These are phyloP conservation scores for Latheticus oryzae DNA, from an alignment of 2,888 invertebrate species.

Conservation along the genomic window DNA sequence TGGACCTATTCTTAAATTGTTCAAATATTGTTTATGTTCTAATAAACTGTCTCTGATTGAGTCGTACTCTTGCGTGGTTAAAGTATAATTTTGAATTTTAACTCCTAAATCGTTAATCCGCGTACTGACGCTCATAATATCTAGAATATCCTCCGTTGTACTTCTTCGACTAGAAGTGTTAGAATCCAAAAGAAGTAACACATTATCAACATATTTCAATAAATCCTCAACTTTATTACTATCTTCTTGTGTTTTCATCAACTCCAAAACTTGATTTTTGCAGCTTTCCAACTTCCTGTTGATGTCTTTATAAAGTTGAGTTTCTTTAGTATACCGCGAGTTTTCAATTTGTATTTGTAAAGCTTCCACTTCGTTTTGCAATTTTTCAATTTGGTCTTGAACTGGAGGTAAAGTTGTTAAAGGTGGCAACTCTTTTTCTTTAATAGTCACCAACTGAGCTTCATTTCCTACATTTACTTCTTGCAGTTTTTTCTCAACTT, in stretches of 20 bases:
- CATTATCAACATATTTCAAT: conserved; percentile 15
- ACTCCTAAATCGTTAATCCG: conserved; percentile 26
- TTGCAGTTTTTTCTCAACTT: conserved; percentile 20
- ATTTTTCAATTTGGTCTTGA: conserved; percentile 5
- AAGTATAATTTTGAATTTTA: conserved; percentile 13
- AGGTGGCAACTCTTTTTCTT: conserved; percentile 20
- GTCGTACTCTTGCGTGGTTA: conserved; percentile 1
- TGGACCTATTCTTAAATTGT: conserved; percentile 11
- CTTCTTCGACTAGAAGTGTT: conserved; percentile 13
- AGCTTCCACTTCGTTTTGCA: conserved; percentile 16
- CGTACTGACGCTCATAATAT: conserved; percentile 28
- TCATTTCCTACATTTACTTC: neutral
- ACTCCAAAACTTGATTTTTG: conserved; percentile 2
- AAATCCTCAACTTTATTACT: conserved; percentile 1
- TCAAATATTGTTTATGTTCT: conserved; percentile 20
- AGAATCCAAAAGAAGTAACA: conserved; percentile 4
- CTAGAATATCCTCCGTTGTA: conserved; percentile 31
- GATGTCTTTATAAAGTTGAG: conserved; percentile 17
- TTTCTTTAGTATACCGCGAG: conserved; percentile 18
- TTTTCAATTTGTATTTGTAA: conserved; percentile 9
- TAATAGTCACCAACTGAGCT: conserved; percentile 20
- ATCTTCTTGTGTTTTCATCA: conserved; percentile 4
- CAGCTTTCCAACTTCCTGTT: conserved; percentile 6
- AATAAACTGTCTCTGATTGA: conserved; percentile 14
- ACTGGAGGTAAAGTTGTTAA: neutral